Percentiles rank a stretch among this genome's conserved stretches.
These are phyloP conservation scores for Pteropus rufus DNA, from an alignment of 2,797 vertebrate species.

Conservation along the genomic window DNA sequence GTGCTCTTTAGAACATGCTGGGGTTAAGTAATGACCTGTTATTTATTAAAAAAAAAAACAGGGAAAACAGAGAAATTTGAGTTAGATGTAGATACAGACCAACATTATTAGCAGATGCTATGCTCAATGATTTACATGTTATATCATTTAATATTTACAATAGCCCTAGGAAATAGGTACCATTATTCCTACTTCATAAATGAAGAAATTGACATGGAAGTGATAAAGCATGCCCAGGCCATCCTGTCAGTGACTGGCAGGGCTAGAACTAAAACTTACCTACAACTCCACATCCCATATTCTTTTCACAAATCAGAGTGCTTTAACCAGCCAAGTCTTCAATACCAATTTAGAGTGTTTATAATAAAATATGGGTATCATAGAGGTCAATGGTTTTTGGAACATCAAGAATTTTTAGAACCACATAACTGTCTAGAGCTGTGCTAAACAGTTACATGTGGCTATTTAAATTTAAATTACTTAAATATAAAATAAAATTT, in stretches of 20 bases:
- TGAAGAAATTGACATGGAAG: background rate
- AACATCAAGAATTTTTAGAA: background rate
- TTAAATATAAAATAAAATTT: background rate
- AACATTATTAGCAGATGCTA: background rate
- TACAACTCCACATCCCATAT: background rate
- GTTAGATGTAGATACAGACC: background rate
- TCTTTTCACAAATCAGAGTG: slow-evolving; percentile 12
- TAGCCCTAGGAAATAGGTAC: background rate
- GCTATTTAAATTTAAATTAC: background rate
- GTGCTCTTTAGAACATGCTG: background rate
- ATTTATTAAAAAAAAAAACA: background rate
- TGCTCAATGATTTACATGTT: background rate
- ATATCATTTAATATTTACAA: background rate
- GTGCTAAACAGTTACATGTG: background rate
- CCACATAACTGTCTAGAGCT: background rate
- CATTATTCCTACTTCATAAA: background rate
- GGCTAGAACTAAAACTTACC: background rate
- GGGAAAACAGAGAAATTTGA: background rate
- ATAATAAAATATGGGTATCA: background rate
- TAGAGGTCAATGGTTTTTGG: background rate
- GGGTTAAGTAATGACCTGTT: background rate
- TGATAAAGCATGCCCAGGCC: background rate
- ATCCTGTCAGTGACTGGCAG: background rate
- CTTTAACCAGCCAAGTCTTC: background rate
- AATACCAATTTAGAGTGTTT: background rate